A percentile compares a stretch with the other conserved stretches of the same genome.
These are phyloP conservation scores for Nothobranchius kuhntae DNA, from an alignment of 2,113 vertebrate species.

Conservation along the genomic window DNA sequence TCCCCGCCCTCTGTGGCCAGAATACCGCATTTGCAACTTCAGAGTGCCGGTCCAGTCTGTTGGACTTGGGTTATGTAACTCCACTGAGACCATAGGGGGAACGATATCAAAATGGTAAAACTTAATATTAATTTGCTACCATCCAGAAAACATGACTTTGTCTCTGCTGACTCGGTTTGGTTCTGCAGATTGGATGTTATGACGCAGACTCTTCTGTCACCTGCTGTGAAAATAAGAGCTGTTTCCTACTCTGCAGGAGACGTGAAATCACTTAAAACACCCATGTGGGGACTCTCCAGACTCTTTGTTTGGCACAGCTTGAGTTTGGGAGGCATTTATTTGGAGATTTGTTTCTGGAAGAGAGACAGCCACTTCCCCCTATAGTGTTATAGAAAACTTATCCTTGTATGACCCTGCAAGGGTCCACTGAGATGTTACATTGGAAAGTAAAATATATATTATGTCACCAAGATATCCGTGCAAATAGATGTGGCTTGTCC, in stretches of 20 bases:
- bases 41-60: too few relatives aligned
- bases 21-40: too few relatives aligned
- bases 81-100: neutral
- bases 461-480: too few relatives aligned
- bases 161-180: slow-evolving; percentile 37
- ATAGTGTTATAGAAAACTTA: neutral
- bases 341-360: slow-evolving; percentile 2
- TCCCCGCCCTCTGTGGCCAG: too few relatives aligned
- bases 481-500: too few relatives aligned
- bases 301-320: slow-evolving; percentile 7
- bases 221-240: slow-evolving; percentile 13
- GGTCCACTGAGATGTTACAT: too few relatives aligned
- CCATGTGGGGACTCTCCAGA: neutral
- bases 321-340: slow-evolving; percentile 3
- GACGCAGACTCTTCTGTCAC: slow-evolving; percentile 25
- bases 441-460: too few relatives aligned
- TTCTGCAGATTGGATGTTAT: slow-evolving; percentile 21
- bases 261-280: slow-evolving; percentile 32
- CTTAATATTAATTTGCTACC: neutral
- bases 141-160: slow-evolving; percentile 30
- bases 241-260: slow-evolving; percentile 14
- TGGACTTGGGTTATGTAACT: slow-evolving; percentile 24
- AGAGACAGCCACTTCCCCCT: neutral
- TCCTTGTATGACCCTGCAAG: neutral
- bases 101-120: too few relatives aligned